Evolutionary conservation across 2,888 invertebrate genomes (phyloP), one percentile per base, ranked within the genome.

Genomic region (Hermodice carunculata): DNA sequence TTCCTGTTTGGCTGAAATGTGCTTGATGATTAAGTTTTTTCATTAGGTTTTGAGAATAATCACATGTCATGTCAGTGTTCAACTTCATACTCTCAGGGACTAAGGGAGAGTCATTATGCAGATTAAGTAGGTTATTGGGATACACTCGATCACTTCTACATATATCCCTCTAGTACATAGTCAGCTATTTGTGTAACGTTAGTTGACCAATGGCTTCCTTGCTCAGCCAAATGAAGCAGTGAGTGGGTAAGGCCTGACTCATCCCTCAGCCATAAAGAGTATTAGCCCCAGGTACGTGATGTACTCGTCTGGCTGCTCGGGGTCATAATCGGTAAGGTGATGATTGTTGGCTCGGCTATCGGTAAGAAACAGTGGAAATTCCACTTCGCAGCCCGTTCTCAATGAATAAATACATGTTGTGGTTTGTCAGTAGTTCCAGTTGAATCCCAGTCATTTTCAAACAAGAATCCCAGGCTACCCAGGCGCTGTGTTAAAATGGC

Each of bases 391-490:
- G 14, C 0, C 65, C 61, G 24, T 29, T 26, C 44, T 69, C 63
- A 43, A 69, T 42, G 44, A 78, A 68, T 2, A 70, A 42, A 40
- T 74, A 67, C 66, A 66, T 72, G 43, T 80, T 76, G 31, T 60
- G 34, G 64, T 80, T 72, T 31, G 52, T 59, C 4, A 81, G 44
- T 34, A 77, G 58, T 57, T 76, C 67, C 58, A 80, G 49, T 56
- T 66, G 26, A 11, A 73, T 68, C 60, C 57, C 48, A 28, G 77
- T 77, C 37, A 66, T 73, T 64, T 76, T 77, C n/a, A 81, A 64
- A 67, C 72, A 17, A 1, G 76, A 74, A 56, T 76, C 74, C 75
- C 79, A 81, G 22, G 78, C 69, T 37, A 81, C 22, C 76, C 76
- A 8, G 81, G 80, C 49, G 64, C 52, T 17, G 76, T 78, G 40